A percentile compares a stretch with the other conserved stretches of the same genome.
Conservation (phyloP, 2,888 invertebrate genomes). For the Boloria selene region DNA sequence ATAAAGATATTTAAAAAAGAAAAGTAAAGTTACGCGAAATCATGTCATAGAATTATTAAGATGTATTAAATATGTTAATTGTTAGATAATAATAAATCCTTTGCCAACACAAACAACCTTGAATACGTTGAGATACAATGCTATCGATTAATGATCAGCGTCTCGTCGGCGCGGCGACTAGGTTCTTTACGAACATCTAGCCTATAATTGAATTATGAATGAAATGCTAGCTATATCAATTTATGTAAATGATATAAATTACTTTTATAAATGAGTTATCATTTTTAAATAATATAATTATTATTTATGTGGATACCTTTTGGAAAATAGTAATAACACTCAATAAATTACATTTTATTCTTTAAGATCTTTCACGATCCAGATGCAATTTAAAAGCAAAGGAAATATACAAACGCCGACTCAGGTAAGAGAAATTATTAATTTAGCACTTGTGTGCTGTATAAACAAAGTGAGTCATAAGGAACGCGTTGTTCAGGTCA, state of each 20-base stretch:
- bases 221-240: background rate
- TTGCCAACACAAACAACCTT: conserved; percentile 7
- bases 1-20: background rate
- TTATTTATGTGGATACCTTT: too few species aligned
- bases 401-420: conserved; percentile 22
- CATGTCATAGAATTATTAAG: background rate
- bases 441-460: conserved; percentile 30
- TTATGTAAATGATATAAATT: background rate
- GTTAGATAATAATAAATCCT: conserved; percentile 10
- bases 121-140: conserved; percentile 10
- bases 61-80: conserved; percentile 6
- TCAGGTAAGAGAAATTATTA: conserved; percentile 29
- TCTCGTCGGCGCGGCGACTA: background rate
- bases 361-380: background rate
- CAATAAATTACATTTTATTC: background rate
- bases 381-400: conserved; percentile 6
- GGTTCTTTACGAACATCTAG: background rate
- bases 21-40: background rate
- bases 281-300: too few species aligned
- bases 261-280: too few species aligned
- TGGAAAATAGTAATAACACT: background rate
- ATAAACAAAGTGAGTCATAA: conserved; percentile 43
- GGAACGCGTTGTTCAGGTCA: conserved; percentile 57
- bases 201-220: background rate
- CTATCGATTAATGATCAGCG: conserved; percentile 3